phyloP scores from a whole-genome alignment of 2,113 vertebrate genomes.

The Zeus faber region DNA sequence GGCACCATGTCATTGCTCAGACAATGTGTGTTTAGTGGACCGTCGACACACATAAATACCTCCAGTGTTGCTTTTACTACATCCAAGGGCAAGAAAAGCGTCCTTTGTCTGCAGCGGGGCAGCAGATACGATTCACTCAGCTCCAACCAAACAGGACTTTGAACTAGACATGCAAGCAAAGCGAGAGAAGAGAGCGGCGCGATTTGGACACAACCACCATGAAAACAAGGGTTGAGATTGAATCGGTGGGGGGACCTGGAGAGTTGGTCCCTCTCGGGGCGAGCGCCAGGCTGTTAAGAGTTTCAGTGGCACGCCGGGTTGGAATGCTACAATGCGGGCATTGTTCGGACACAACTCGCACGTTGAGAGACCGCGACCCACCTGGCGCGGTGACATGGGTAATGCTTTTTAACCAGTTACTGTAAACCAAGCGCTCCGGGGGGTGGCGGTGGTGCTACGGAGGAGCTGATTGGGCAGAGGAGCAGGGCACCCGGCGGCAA shows the following conservation, averaged over 20 bases:
- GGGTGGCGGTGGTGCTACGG: too few relatives aligned
- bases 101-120: slow-evolving; percentile 8
- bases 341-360: slow-evolving; percentile 21
- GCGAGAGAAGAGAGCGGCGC: background rate
- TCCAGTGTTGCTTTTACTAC: slow-evolving; percentile 7
- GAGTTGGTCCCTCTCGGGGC: background rate
- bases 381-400: background rate
- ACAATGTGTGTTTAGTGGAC: slow-evolving; percentile 31
- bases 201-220: background rate
- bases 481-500: too few relatives aligned
- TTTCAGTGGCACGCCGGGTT: slow-evolving; percentile 5
- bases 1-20: slow-evolving; percentile 21
- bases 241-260: background rate
- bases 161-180: background rate
- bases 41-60: slow-evolving; percentile 5
- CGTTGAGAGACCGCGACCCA: background rate
- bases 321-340: slow-evolving; percentile 7
- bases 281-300: slow-evolving; percentile 2
- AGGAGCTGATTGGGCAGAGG: too few relatives aligned
- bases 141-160: background rate
- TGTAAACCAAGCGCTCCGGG: too few relatives aligned
- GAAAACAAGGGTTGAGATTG: background rate
- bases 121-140: background rate
- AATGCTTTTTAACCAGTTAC: background rate
- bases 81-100: slow-evolving; percentile 2